phyloP scores from a whole-genome alignment of 2,888 invertebrate species.

The Trachelus troglodyta region DNA sequence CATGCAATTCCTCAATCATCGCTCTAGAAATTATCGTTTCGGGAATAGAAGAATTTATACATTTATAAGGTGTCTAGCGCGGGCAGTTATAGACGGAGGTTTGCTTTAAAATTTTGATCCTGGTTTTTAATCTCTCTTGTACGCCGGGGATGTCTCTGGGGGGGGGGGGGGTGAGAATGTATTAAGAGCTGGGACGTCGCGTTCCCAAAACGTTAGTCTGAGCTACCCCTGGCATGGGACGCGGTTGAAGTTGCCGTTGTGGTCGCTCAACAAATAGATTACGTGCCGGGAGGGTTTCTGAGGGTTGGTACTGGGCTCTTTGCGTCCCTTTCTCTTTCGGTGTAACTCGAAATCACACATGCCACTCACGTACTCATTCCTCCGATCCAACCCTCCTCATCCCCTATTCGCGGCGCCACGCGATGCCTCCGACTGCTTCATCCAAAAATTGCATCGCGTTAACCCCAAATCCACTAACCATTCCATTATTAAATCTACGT shows the following conservation, averaged over 20 bases:
- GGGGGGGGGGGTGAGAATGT: neutral
- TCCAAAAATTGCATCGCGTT: constrained; percentile 63
- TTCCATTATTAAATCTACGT: constrained; percentile 65
- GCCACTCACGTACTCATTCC: constrained; percentile 64
- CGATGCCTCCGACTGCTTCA: constrained; percentile 52
- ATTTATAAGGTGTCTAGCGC: neutral
- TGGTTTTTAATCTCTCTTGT: neutral
- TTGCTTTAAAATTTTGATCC: neutral
- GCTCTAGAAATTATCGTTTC: neutral
- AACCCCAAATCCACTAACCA: constrained; percentile 61
- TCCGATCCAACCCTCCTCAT: constrained; percentile 38
- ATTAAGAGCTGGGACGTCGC: neutral
- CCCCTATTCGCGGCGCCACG: constrained; percentile 17
- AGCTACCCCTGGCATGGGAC: constrained; percentile 13
- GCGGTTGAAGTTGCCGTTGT: constrained; percentile 43
- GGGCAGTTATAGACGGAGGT: neutral
- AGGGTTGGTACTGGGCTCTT: constrained; percentile 40
- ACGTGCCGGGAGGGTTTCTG: constrained; percentile 54
- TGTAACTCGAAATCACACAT: constrained; percentile 45
- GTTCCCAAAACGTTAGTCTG: neutral
- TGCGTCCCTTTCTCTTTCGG: constrained; percentile 9
- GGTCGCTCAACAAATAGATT: constrained; percentile 66
- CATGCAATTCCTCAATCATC: neutral
- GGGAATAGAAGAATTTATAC: neutral
- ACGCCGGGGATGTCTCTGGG: neutral